Evolutionary conservation across 1,140 invertebrate genomes (phyloP), one percentile per base, ranked within the genome.

Genomic region (Venturia canescens): DNA sequence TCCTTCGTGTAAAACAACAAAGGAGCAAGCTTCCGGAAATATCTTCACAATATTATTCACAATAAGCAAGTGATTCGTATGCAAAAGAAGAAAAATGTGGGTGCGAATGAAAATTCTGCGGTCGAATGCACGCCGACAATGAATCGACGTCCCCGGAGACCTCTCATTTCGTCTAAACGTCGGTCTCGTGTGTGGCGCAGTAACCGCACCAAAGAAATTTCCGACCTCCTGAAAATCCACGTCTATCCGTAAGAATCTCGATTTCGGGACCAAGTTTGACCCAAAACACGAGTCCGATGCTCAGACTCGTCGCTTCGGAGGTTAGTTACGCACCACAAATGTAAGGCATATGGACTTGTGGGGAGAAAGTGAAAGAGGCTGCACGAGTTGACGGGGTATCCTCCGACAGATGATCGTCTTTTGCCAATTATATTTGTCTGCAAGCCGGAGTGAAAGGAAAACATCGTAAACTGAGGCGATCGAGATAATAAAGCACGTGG

Each of bases 51-150:
- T 7, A 16, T 21, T 53, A 71, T 57, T 23, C 50, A 60, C 27
- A 34, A 60, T n/a, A 34, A 16, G 26, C 1, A 66, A 31, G 50
- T 60, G 44, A 44, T 16, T 21, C 3, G 26, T 66, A 77, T 77
- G 75, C 75, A 77, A 77, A 77, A 77, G 75, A 77, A 31, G 7
- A 48, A 63, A 44, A 69, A 31, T 31, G 57, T 77, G 75, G 31
- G 48, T 6, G 60, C 57, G 21, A 60, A 60, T 77, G 75, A 23
- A 77, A 77, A 77, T 26, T 31, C 78, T 71, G 50, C 78, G 86
- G 83, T 84, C 83, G 86, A 83, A 71, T 83, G 82, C 38, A 76
- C 82, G 75, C 60, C 60, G 83, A 87, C 87, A 88, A 88, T 77
- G 27, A 63, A 63, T 53, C 72, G 72, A 76, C 34, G 21, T 48